A percentile compares a stretch with the other conserved stretches of the same genome.
phyloP scores from a whole-genome alignment of 2,113 vertebrate species.

The Chitala chitala region DNA sequence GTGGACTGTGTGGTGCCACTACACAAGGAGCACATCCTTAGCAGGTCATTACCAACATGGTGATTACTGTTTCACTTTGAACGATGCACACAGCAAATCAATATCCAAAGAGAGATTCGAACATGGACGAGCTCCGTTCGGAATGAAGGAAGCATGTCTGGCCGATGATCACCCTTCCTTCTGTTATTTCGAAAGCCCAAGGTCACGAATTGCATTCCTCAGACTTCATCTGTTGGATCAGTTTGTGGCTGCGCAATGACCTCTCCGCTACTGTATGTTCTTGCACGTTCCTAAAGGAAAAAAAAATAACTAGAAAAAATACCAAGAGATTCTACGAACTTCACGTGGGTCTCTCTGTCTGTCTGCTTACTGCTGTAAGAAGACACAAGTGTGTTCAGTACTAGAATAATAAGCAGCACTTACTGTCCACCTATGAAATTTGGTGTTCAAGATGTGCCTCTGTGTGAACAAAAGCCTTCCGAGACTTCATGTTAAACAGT shows the following conservation, averaged over 20 bases:
- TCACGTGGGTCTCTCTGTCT: conserved; percentile 45
- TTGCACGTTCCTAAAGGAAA: too few species aligned
- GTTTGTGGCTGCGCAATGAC: neutral
- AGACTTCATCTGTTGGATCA: neutral
- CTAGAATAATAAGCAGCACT: conserved; percentile 26
- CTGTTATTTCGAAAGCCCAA: conserved; percentile 31
- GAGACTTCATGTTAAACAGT: neutral
- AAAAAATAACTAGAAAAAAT: too few species aligned
- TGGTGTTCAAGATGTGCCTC: neutral
- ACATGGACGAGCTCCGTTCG: conserved; percentile 17
- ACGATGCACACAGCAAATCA: too few species aligned
- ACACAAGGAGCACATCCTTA: too few species aligned
- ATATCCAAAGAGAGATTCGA: too few species aligned
- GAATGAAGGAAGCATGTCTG: conserved; percentile 47
- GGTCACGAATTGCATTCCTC: conserved; percentile 12
- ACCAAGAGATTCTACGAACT: conserved; percentile 33
- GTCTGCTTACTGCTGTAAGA: conserved; percentile 36
- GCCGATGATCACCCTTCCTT: neutral
- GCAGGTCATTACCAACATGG: too few species aligned
- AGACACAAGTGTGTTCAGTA: conserved; percentile 14
- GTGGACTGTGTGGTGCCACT: too few species aligned
- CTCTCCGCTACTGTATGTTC: conserved; percentile 23
- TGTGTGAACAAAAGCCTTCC: neutral
- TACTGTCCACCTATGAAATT: conserved; percentile 15
- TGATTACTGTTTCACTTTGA: too few species aligned